Base-by-base conservation (phyloP, 2,888 invertebrate genomes). In the Drosophila birchii region DNA sequence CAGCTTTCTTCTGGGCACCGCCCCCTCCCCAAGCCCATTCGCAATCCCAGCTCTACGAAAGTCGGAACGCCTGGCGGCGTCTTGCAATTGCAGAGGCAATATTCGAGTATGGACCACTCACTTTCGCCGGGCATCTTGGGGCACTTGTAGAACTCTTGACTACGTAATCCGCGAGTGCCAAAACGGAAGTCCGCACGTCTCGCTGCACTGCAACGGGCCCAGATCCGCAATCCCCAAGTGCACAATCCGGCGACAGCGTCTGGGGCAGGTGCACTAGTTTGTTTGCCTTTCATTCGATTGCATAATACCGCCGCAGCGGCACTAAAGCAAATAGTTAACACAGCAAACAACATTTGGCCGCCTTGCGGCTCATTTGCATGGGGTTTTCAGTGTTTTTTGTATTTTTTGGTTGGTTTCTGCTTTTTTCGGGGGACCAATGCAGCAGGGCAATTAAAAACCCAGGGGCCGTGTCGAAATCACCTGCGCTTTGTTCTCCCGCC, bases 131-230 rank as follows among this genome's bases (percentile, higher is more conserved):
- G 20, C 29, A 43, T 43, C 38, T 43, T 23, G 54, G 54, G 55
- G 23, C 36, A 44, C 67, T 51, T 18, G 80, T 77, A 78, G 79
- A 80, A 80, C 79, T 68, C 79, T 83, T 64, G 63, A 58, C 75
- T 49, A 73, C 72, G 75, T 73, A 73, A 73, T 75, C 54, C 36
- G 32, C 36, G 32, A 67, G n/a, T 56, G 36, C 72, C 55, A 56
- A 62, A 87, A 89, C 85, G 90, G 86, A 89, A 90, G 81, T 62
- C 72, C 90, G 79, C 81, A 90, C 85, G 90, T 80, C 89, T 89
- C 78, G 89, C 72, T 89, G 89, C 81, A 86, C 81, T 67, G 68
- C 58, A 67, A 20, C 66, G 55, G 32, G 32, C 18, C 20, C 32
- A 51, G 45, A 67, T 47, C 68, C 36, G 39, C 26, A 39, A 39